Conservation (phyloP, 1,140 invertebrate genomes). For the Ylistrum balloti region DNA sequence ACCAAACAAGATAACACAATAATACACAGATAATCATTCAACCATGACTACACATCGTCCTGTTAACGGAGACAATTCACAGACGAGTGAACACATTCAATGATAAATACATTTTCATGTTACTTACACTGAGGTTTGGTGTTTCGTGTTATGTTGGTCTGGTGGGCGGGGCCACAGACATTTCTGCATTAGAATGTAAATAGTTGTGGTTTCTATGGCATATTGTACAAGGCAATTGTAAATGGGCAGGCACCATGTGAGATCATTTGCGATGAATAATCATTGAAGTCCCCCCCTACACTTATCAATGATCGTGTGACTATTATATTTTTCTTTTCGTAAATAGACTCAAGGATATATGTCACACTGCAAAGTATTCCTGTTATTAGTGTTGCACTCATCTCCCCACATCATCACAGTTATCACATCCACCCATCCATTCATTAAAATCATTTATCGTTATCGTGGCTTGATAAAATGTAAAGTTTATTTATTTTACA, state of each 20-base stretch:
- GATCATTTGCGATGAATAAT: not conserved
- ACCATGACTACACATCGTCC: not conserved
- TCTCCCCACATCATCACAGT: too few relatives aligned
- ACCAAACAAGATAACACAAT: slow-evolving; percentile 26
- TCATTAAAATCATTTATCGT: too few relatives aligned
- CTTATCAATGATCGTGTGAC: not conserved
- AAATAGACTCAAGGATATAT: not conserved
- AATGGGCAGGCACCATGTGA: too few relatives aligned
- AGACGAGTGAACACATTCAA: not conserved
- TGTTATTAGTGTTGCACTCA: too few relatives aligned
- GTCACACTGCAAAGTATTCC: too few relatives aligned
- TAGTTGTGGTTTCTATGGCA: not conserved
- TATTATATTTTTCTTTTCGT: not conserved
- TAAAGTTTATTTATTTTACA: too few relatives aligned
- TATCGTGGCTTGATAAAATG: too few relatives aligned
- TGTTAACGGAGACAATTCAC: slow-evolving; percentile 17
- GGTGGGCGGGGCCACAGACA: not conserved
- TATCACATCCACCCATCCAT: too few relatives aligned
- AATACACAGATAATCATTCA: not conserved
- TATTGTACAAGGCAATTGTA: not conserved
- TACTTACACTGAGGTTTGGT: not conserved
- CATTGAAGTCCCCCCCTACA: not conserved
- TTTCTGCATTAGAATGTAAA: not conserved
- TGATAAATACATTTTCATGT: not conserved
- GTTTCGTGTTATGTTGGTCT: not conserved